phyloP scores from a whole-genome alignment of 2,888 invertebrate genomes.

The Asteroscopus sphinx region DNA sequence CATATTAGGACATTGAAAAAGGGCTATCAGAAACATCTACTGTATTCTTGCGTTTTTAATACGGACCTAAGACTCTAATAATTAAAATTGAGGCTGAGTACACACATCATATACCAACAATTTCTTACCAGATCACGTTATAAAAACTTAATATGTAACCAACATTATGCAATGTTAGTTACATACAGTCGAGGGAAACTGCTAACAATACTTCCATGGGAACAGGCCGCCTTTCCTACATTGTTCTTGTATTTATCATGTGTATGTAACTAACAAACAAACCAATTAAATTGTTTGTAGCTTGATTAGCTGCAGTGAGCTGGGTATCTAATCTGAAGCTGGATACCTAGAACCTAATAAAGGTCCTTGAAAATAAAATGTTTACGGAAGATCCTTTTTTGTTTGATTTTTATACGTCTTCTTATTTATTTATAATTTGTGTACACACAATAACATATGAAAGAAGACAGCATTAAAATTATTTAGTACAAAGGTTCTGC shows the following conservation, averaged over 20 bases:
- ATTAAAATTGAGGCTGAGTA: background rate
- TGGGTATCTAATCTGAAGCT: background rate
- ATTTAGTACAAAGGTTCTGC: no score
- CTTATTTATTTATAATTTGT: no score
- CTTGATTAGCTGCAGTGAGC: slow-evolving; percentile 23
- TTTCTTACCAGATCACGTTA: slow-evolving; percentile 39
- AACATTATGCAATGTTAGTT: slow-evolving; percentile 61
- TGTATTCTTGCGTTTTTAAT: no score
- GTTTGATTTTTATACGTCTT: no score
- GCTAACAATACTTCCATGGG: slow-evolving; percentile 59
- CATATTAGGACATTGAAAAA: no score
- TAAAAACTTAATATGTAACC: slow-evolving; percentile 56
- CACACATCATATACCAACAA: slow-evolving; percentile 7
- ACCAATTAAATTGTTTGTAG: slow-evolving; percentile 48
- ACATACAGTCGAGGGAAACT: slow-evolving; percentile 62
- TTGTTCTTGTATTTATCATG: slow-evolving; percentile 58
- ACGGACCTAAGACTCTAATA: background rate
- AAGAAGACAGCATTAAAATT: no score
- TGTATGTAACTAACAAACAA: slow-evolving; percentile 55
- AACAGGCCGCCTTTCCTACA: slow-evolving; percentile 74
- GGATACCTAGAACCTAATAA: no score
- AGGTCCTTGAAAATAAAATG: background rate
- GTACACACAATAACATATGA: no score
- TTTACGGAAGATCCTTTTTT: background rate
- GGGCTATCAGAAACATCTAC: no score